Base-by-base conservation (phyloP, 1,140 invertebrate species). In the Drosophila quadrilineata region DNA sequence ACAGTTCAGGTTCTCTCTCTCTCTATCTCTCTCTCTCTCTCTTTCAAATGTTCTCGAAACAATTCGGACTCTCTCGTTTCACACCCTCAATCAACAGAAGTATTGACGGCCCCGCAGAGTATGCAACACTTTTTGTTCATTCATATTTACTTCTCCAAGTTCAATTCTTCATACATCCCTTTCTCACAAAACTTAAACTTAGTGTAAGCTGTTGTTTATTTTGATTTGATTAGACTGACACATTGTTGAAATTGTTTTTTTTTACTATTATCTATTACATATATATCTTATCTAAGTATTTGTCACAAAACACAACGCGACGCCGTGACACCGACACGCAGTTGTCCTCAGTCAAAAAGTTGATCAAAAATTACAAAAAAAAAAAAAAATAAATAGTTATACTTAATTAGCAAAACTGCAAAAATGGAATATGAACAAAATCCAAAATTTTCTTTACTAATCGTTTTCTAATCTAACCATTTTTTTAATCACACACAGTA, bases 401-500 rank as follows among this genome's bases (percentile, higher is more conserved):
- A 43, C 35, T 52, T 48, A 56, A 46, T 45, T 49, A 31, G 49
- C 53, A 58, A 60, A 72, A 38, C 29, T 31, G 56, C 26, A 64
- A 53, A 21, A 38, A 41, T 57, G 46, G 49, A 67, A 74, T 19
- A 14, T 24, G 52, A 62, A 43, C 10, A 54, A 46, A 59, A 54
- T 62, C 53, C 41, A 71, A 84, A 85, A n/a, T n/a, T n/a, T 85
- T 85, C 28, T 79, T 74, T 85, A 85, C 75, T 86, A 84, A 85
- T 80, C 74, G 63, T 86, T 84, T 76, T 85, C 80, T 85, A 79
- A 75, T 86, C 75, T 76, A 75, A 77, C 28, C 76, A n/a, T 71
- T 62, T 82, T 85, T 85, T 79, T 79, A 66, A 86, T 85, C 80
- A 85, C 80, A 84, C 77, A 85, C 79, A 85, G 79, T 84, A 54